Evolutionary conservation across 2,113 vertebrate genomes (phyloP).

Genomic region (Triplophysa dalaica): DNA sequence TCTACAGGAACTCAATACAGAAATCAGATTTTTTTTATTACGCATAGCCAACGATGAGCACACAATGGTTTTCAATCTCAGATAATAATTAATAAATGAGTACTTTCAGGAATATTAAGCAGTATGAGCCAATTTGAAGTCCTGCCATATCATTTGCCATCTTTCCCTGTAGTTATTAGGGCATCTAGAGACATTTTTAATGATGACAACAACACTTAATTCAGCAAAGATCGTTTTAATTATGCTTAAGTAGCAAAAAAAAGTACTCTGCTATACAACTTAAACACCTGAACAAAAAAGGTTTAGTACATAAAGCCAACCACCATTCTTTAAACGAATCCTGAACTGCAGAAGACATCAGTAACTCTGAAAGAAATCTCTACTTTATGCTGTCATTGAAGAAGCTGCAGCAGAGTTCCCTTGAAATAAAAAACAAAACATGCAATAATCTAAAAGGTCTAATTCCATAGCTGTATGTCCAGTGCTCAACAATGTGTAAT

Average conservation of each 20-base stretch:
- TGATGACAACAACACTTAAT: slow-evolving; percentile 44
- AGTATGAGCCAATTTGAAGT: too few relatives aligned
- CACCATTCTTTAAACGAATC: slow-evolving; percentile 54
- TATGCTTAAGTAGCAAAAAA: slow-evolving; percentile 71
- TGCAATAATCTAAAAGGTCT: slow-evolving; percentile 63
- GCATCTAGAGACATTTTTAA: not conserved
- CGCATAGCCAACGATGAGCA: too few relatives aligned
- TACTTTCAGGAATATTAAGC: too few relatives aligned
- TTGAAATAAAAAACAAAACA: slow-evolving; percentile 52
- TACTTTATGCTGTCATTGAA: slow-evolving; percentile 42
- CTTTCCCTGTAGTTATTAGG: too few relatives aligned
- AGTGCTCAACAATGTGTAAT: slow-evolving; percentile 60
- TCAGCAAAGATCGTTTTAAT: slow-evolving; percentile 73
- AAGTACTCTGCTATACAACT: slow-evolving; percentile 69
- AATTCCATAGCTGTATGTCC: slow-evolving; percentile 60
- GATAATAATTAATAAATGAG: too few relatives aligned
- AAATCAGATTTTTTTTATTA: too few relatives aligned
- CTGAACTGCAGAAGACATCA: slow-evolving; percentile 54
- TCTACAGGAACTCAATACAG: too few relatives aligned
- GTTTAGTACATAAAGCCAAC: slow-evolving; percentile 65
- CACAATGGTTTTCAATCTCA: too few relatives aligned
- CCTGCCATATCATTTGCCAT: too few relatives aligned
- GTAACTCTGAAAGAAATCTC: slow-evolving; percentile 48
- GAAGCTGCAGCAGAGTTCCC: slow-evolving; percentile 52
- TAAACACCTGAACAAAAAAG: slow-evolving; percentile 63